phyloP scores from a whole-genome alignment of 1,140 invertebrate genomes.

The Papilio polytes region DNA sequence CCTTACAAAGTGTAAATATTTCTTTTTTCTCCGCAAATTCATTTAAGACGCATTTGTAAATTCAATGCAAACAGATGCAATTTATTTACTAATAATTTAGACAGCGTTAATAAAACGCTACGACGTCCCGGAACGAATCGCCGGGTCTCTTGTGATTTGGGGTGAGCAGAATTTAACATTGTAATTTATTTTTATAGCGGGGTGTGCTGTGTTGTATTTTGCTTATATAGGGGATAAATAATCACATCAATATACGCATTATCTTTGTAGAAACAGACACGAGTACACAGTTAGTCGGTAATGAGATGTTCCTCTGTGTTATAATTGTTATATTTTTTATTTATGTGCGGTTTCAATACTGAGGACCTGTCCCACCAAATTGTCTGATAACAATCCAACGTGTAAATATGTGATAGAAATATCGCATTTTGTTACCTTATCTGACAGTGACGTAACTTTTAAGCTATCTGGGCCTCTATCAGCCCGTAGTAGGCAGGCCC shows the following conservation, averaged over 20 bases:
- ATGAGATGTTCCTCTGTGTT: neutral
- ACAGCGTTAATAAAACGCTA: conserved; percentile 66
- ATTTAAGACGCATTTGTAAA: conserved; percentile 27
- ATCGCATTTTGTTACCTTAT: too few species aligned
- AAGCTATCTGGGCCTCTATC: too few species aligned
- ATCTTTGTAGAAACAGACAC: conserved; percentile 23
- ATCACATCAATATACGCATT: conserved; percentile 53
- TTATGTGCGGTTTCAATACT: too few species aligned
- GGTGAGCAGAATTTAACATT: conserved; percentile 77
- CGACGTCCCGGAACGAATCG: conserved; percentile 68
- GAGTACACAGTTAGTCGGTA: neutral
- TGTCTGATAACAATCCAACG: too few species aligned
- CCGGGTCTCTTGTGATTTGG: conserved; percentile 61
- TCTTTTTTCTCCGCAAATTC: neutral
- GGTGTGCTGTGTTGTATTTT: conserved; percentile 51
- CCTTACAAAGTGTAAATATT: neutral
- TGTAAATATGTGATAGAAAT: too few species aligned
- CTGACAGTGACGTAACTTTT: too few species aligned
- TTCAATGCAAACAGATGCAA: conserved; percentile 34
- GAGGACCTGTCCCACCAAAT: too few species aligned
- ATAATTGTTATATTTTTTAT: neutral
- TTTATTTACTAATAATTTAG: conserved; percentile 48
- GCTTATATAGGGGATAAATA: conserved; percentile 63
- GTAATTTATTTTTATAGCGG: conserved; percentile 77
- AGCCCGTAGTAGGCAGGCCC: too few species aligned